These are phyloP conservation scores for Sisyra nigra DNA, from an alignment of 2,888 invertebrate genomes.

Conservation along the genomic window DNA sequence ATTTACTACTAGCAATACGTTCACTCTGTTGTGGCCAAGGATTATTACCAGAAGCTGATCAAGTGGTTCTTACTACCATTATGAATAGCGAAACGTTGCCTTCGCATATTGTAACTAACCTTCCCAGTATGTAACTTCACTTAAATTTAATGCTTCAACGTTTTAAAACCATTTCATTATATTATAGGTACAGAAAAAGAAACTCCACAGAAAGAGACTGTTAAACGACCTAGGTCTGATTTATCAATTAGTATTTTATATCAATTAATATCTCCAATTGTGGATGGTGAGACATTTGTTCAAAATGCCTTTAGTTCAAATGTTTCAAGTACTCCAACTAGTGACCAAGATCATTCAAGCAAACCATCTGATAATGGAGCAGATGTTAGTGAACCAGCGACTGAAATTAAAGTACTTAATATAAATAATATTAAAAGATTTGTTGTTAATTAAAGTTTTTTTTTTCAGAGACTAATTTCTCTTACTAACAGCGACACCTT, in stretches of 20 bases:
- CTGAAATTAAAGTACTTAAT: conserved; percentile 31
- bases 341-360: conserved; percentile 29
- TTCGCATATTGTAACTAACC: conserved; percentile 25
- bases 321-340: conserved; percentile 28
- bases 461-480: conserved; percentile 54
- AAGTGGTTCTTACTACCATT: conserved; percentile 55
- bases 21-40: conserved; percentile 55
- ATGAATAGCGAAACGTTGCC: conserved; percentile 55
- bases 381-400: conserved; percentile 27
- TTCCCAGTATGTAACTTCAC: conserved; percentile 22
- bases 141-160: conserved; percentile 11
- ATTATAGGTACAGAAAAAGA: conserved; percentile 32
- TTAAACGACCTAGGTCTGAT: conserved; percentile 46
- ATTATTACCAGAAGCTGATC: conserved; percentile 57
- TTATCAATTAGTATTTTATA: conserved; percentile 55
- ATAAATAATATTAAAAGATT: conserved; percentile 2
- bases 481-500: conserved; percentile 62
- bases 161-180: background rate
- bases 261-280: conserved; percentile 51
- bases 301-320: conserved; percentile 16
- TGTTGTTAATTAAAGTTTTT: conserved; percentile 10
- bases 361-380: conserved; percentile 25
- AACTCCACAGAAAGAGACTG: conserved; percentile 30
- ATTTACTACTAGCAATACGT: conserved; percentile 47
- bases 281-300: conserved; percentile 30